phyloP scores from a whole-genome alignment of 1,140 invertebrate genomes.

The Holcopasites calliopsidis region DNA sequence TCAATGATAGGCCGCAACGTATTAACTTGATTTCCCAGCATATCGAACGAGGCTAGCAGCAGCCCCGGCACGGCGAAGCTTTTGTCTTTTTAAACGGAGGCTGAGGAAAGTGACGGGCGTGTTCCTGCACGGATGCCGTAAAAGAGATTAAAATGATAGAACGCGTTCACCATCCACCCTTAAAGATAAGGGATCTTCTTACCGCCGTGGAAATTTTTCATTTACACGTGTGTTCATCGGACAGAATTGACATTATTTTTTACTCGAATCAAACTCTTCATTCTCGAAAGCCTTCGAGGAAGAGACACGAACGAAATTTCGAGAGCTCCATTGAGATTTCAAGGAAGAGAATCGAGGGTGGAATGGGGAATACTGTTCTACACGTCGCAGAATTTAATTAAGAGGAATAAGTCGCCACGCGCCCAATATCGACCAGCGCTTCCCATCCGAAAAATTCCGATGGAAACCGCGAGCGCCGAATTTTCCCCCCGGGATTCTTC shows the following conservation, averaged over 20 bases:
- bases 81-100: conserved; percentile 31
- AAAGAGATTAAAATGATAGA: conserved; percentile 41
- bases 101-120: background rate
- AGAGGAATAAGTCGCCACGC: background rate
- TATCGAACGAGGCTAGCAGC: conserved; percentile 23
- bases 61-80: conserved; percentile 15
- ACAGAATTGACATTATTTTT: background rate
- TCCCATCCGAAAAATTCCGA: conserved; percentile 15
- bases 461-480: conserved; percentile 6
- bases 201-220: background rate
- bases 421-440: conserved; percentile 3
- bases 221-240: background rate
- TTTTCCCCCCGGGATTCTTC: background rate
- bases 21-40: conserved; percentile 51
- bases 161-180: conserved; percentile 9
- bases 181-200: background rate
- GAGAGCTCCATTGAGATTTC: background rate
- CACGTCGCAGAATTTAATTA: conserved; percentile 14
- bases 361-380: background rate
- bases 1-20: conserved; percentile 53
- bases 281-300: too few relatives aligned
- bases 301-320: too few relatives aligned
- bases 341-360: background rate
- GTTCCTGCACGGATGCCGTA: conserved; percentile 27
- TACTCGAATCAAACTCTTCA: too few relatives aligned